Evolutionary conservation across 2,113 vertebrate species (phyloP).

Genomic region (Chrysemys picta): DNA sequence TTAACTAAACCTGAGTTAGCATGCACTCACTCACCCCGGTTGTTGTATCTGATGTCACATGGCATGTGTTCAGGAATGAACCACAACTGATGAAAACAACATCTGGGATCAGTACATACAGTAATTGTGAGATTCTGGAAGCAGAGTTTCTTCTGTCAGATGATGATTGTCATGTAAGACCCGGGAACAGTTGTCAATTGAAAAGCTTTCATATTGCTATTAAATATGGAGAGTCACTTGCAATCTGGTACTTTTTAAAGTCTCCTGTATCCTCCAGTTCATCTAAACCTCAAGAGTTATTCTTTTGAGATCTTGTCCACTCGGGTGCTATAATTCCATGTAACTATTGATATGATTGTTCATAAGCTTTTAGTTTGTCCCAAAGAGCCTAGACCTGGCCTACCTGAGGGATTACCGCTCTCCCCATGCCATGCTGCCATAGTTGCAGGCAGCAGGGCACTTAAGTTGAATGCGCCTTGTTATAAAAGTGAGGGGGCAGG

Average conservation of each 20-base stretch:
- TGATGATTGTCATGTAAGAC: neutral
- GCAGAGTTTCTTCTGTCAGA: slow-evolving; percentile 37
- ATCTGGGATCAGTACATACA: slow-evolving; percentile 46
- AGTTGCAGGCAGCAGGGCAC: neutral
- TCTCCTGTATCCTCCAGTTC: neutral
- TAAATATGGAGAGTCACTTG: neutral
- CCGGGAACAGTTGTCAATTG: slow-evolving; percentile 23
- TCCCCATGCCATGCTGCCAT: neutral
- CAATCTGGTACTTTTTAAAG: neutral
- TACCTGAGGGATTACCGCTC: no score
- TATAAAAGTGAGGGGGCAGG: neutral
- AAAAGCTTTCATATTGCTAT: slow-evolving; percentile 17
- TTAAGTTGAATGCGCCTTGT: neutral
- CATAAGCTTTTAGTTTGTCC: neutral
- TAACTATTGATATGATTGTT: neutral
- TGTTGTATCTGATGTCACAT: slow-evolving; percentile 33
- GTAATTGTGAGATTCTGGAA: slow-evolving; percentile 13
- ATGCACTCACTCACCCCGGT: neutral
- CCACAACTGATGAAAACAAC: slow-evolving; percentile 45
- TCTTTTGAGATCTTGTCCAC: neutral
- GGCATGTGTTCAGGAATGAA: neutral
- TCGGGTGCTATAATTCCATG: neutral
- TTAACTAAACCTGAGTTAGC: neutral
- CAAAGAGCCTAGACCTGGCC: neutral
- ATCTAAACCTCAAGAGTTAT: neutral